A percentile compares a stretch with the other conserved stretches of the same genome.
Conservation (phyloP, 2,888 invertebrate genomes). For the Andrena bucephala region DNA sequence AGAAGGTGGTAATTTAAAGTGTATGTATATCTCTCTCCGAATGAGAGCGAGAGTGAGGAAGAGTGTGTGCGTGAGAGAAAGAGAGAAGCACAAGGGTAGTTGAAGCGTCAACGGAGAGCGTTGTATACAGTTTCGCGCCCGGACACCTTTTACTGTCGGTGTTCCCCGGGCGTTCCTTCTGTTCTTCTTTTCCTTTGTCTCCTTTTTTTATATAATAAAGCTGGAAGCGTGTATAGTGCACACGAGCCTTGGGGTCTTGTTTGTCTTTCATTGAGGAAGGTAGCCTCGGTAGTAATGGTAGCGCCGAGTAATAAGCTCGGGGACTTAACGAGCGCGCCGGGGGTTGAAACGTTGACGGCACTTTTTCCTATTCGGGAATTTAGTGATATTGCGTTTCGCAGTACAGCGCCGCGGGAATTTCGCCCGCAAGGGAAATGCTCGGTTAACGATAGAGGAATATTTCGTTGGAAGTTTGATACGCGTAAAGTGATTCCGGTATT, state of each 20-base stretch:
- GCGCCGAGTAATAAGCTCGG: conserved; percentile 47
- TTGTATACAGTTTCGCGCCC: conserved; percentile 52
- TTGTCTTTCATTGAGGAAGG: conserved; percentile 24
- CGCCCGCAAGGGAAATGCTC: not conserved
- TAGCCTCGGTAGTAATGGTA: conserved; percentile 36
- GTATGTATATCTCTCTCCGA: conserved; percentile 40
- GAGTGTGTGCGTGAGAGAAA: conserved; percentile 27
- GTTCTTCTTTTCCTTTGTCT: conserved; percentile 20
- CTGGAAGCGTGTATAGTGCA: conserved; percentile 40
- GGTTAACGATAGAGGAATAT: conserved; percentile 1
- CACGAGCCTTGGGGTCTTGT: conserved; percentile 41
- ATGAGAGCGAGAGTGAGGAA: conserved; percentile 36
- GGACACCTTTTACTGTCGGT: conserved; percentile 23
- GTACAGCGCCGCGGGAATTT: conserved; percentile 11
- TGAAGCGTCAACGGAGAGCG: conserved; percentile 35
- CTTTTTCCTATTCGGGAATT: conserved; percentile 17
- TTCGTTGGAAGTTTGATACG: conserved; percentile 1
- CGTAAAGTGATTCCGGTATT: not conserved
- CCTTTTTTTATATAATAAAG: conserved; percentile 74
- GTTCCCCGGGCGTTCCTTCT: conserved; percentile 23
- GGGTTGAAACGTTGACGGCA: conserved; percentile 46
- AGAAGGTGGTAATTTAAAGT: conserved; percentile 63
- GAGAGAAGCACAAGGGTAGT: conserved; percentile 25
- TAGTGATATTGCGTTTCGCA: conserved; percentile 23
- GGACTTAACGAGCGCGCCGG: conserved; percentile 37